Conservation (phyloP, 2,797 vertebrate species). For the Cyclopterus lumpus region DNA sequence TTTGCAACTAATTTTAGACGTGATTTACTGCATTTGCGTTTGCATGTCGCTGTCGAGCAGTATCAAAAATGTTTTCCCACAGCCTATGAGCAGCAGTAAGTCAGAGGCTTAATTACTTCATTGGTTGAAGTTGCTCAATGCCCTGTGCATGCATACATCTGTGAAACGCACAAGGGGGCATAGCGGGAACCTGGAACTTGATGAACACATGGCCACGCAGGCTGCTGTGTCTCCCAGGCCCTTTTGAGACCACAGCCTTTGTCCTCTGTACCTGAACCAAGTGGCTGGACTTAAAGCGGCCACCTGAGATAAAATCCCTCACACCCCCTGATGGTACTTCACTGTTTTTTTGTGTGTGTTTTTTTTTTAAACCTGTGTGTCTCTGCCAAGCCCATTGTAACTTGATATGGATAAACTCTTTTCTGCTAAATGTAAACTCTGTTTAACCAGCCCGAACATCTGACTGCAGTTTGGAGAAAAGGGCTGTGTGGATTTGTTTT, state of each 20-base stretch:
- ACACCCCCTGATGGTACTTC: slow-evolving; percentile 34
- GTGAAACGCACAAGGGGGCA: slow-evolving; percentile 14
- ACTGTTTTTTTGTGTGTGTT: slow-evolving; percentile 40
- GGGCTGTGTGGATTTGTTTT: slow-evolving; percentile 45
- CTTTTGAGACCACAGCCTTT: slow-evolving; percentile 45
- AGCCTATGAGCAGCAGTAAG: slow-evolving; percentile 11
- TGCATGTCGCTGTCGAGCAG: slow-evolving; percentile 11
- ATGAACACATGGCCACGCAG: slow-evolving; percentile 31
- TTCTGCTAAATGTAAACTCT: slow-evolving; percentile 1
- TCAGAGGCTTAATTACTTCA: slow-evolving; percentile 37
- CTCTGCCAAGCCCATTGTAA: neutral
- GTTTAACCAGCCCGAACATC: slow-evolving; percentile 17
- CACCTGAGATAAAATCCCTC: slow-evolving; percentile 42
- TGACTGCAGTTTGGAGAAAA: slow-evolving; percentile 32
- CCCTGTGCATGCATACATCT: slow-evolving; percentile 32
- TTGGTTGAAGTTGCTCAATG: slow-evolving; percentile 30
- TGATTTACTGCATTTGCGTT: slow-evolving; percentile 32
- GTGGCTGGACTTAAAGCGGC: slow-evolving; percentile 46
- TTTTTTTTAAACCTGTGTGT: slow-evolving; percentile 26
- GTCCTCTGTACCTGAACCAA: slow-evolving; percentile 42
- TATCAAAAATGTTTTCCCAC: slow-evolving; percentile 41
- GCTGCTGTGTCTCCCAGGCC: slow-evolving; percentile 51
- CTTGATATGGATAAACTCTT: slow-evolving; percentile 1
- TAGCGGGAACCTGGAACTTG: slow-evolving; percentile 20
- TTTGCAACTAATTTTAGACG: slow-evolving; percentile 56